Percentiles rank a stretch among this genome's conserved stretches.
Conservation (phyloP, 2,888 invertebrate genomes). For the Luperina testacea region DNA sequence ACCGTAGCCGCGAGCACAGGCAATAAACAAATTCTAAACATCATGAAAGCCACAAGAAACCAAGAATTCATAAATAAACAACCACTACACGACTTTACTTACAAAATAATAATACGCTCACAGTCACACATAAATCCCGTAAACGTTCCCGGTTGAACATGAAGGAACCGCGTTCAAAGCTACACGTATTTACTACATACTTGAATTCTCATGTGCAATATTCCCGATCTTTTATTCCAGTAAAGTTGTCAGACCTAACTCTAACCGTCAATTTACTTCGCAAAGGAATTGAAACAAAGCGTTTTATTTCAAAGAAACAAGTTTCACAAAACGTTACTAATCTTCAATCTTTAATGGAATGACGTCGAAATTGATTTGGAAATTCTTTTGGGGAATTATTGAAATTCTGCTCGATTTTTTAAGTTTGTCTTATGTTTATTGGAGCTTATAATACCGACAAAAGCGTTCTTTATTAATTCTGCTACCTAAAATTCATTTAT, state of each 20-base stretch:
- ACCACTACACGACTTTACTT: neutral
- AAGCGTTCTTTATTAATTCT: neutral
- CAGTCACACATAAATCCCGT: constrained; percentile 8
- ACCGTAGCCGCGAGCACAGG: neutral
- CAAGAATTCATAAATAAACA: constrained; percentile 6
- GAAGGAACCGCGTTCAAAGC: constrained; percentile 5
- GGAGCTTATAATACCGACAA: neutral
- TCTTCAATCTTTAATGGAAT: constrained; percentile 53
- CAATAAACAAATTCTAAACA: neutral
- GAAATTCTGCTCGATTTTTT: neutral
- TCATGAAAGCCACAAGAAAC: neutral
- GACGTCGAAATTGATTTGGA: constrained; percentile 33
- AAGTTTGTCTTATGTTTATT: neutral
- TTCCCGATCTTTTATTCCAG: constrained; percentile 23
- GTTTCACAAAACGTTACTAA: constrained; percentile 50
- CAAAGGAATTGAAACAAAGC: constrained; percentile 53
- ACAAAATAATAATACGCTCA: constrained; percentile 2
- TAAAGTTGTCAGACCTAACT: constrained; percentile 58
- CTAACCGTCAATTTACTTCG: constrained; percentile 57
- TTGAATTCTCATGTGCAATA: constrained; percentile 28
- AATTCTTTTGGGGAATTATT: constrained; percentile 15
- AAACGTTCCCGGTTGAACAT: neutral
- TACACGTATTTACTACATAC: constrained; percentile 14
- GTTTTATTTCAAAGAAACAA: constrained; percentile 38
- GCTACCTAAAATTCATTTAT: neutral